Conservation (phyloP, 2,888 invertebrate genomes). For the Xestia rhomboidea region DNA sequence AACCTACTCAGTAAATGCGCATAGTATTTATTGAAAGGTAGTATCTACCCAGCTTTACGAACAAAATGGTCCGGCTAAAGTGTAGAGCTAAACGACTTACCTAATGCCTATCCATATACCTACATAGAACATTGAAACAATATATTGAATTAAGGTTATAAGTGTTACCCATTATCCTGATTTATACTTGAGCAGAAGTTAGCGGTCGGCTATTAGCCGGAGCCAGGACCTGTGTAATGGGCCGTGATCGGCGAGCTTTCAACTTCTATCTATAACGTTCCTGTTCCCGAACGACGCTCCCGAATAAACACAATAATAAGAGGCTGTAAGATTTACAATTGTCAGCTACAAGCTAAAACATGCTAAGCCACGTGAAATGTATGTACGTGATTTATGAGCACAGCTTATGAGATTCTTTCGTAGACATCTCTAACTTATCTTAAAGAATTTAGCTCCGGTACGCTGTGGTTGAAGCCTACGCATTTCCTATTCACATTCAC, state of each 20-base stretch:
- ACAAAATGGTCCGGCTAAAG: constrained; percentile 18
- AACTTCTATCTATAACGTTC: constrained; percentile 68
- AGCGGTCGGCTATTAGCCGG: constrained; percentile 72
- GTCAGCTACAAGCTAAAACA: constrained; percentile 55
- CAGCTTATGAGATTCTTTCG: constrained; percentile 66
- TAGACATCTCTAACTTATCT: constrained; percentile 63
- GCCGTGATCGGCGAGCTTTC: constrained; percentile 70
- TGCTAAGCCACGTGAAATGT: constrained; percentile 59
- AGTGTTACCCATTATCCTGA: constrained; percentile 70
- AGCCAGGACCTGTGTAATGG: constrained; percentile 75
- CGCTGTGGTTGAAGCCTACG: constrained; percentile 57
- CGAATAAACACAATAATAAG: constrained; percentile 61
- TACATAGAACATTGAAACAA: constrained; percentile 47
- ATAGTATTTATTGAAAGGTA: neutral
- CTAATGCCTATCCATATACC: constrained; percentile 31
- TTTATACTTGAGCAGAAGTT: constrained; percentile 73
- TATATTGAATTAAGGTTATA: constrained; percentile 68
- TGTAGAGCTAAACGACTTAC: constrained; percentile 42
- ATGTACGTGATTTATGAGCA: constrained; percentile 63
- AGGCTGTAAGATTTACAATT: constrained; percentile 46
- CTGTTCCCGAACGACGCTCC: constrained; percentile 22
- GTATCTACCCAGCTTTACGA: neutral
- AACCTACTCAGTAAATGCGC: neutral
- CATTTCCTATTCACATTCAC: constrained; percentile 56
- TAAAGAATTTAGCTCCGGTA: constrained; percentile 54